These are phyloP conservation scores for Proteles cristata DNA, from an alignment of 2,113 vertebrate genomes.

Conservation along the genomic window DNA sequence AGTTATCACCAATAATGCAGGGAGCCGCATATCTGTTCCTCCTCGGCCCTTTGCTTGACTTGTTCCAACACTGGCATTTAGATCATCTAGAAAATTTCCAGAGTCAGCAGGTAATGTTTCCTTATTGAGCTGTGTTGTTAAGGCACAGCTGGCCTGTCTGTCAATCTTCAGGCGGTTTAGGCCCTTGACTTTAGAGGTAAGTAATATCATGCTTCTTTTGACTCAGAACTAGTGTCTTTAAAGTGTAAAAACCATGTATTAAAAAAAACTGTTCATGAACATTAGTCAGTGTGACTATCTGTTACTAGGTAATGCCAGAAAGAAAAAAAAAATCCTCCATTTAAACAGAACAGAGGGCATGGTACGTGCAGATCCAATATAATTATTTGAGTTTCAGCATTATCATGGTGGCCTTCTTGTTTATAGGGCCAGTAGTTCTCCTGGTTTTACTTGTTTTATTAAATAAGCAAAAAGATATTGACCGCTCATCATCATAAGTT, in stretches of 20 bases:
- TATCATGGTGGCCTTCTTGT: not conserved
- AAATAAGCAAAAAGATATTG: conserved; percentile 14
- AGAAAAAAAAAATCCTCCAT: not conserved
- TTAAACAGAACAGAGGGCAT: not conserved
- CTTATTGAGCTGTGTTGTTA: not conserved
- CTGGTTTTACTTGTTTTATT: not conserved
- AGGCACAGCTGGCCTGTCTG: not conserved
- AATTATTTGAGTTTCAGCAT: conserved; percentile 1
- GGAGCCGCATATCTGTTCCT: not conserved
- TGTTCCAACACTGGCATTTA: not conserved
- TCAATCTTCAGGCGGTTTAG: not conserved
- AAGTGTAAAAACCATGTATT: not conserved
- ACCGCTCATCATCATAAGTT: not conserved
- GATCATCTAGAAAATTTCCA: conserved; percentile 32
- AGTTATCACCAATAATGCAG: not conserved
- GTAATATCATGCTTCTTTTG: conserved; percentile 16
- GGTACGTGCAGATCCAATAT: not conserved
- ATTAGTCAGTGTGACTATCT: not conserved
- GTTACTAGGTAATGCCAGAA: not conserved
- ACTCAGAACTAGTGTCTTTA: conserved; percentile 37
- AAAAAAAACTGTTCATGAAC: not conserved
- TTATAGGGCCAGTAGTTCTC: not conserved
- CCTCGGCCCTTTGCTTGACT: conserved; percentile 24
- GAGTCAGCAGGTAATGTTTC: not conserved
- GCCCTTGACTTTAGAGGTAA: not conserved